Percentiles rank a stretch among this genome's conserved stretches.
Conservation (phyloP, 2,888 invertebrate species). For the Caenorhabditis sp. region DNA sequence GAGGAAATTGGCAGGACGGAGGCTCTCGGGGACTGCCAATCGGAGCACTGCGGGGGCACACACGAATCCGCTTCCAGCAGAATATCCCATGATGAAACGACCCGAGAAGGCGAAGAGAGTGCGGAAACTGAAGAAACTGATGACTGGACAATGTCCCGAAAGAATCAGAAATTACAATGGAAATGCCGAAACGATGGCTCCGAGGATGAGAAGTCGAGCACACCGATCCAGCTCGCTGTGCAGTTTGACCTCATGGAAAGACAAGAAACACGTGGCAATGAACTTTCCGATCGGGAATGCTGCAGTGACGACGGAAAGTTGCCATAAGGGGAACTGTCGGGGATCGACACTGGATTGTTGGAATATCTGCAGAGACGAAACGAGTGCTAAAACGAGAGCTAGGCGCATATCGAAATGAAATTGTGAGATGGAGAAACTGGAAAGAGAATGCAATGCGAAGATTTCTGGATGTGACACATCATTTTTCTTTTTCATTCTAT, state of each 20-base stretch:
- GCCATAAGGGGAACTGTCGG: slow-evolving; percentile 40
- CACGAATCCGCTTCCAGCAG: slow-evolving; percentile 74
- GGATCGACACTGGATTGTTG: slow-evolving; percentile 68
- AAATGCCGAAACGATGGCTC: slow-evolving; percentile 54
- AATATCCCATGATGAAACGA: slow-evolving; percentile 72
- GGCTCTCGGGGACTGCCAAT: slow-evolving; percentile 55
- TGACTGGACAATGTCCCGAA: too few relatives aligned
- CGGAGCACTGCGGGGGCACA: slow-evolving; percentile 71
- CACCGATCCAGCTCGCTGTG: slow-evolving; percentile 51
- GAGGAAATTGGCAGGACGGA: slow-evolving; percentile 62
- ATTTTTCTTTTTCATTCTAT: slow-evolving; percentile 52
- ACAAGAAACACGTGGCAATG: slow-evolving; percentile 61
- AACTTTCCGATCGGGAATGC: slow-evolving; percentile 72
- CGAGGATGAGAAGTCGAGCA: slow-evolving; percentile 63
- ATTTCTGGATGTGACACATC: slow-evolving; percentile 45
- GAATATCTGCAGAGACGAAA: slow-evolving; percentile 73
- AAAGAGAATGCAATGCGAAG: too few relatives aligned
- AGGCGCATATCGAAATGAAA: slow-evolving; percentile 55
- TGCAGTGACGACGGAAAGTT: slow-evolving; percentile 59
- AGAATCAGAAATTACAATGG: slow-evolving; percentile 45
- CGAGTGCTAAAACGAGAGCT: slow-evolving; percentile 71
- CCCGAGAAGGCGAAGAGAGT: slow-evolving; percentile 48
- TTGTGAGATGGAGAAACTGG: not conserved
- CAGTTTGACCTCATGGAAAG: slow-evolving; percentile 48
- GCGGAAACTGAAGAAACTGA: slow-evolving; percentile 34